These are phyloP conservation scores for Holothuria leucospilota DNA, from an alignment of 53 echinoderm and acorn worm species.

Conservation along the genomic window DNA sequence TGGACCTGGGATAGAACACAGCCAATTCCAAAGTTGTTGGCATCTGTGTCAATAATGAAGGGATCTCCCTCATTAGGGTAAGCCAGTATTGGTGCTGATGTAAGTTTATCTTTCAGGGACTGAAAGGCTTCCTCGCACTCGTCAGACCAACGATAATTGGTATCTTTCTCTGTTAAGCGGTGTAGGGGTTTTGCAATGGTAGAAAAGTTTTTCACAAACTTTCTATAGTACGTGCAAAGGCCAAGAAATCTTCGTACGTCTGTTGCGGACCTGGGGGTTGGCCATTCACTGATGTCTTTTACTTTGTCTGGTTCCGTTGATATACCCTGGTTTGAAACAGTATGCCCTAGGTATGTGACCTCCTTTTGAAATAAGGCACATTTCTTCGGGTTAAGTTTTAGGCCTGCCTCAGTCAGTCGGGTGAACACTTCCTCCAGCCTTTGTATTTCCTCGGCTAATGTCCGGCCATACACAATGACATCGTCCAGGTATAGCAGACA, in stretches of 20 bases:
- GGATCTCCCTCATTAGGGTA: background rate
- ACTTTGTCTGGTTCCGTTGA: constrained; percentile 20
- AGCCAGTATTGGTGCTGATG: constrained; percentile 1
- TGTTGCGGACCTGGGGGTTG: no score
- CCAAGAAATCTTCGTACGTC: constrained; percentile 2
- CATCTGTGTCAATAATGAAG: constrained; percentile 28
- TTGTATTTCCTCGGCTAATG: no score
- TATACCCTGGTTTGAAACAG: no score
- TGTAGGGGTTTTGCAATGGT: constrained; percentile 22
- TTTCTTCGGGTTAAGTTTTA: no score
- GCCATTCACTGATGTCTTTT: background rate
- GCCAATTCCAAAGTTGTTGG: constrained; percentile 26
- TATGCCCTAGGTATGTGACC: no score
- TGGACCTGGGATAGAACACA: constrained; percentile 24
- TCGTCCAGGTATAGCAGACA: no score
- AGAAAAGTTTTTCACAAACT: background rate
- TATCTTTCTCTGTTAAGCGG: background rate
- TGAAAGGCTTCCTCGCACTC: constrained; percentile 1
- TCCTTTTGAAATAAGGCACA: no score
- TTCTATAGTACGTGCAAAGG: background rate
- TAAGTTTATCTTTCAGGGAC: background rate
- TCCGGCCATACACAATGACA: no score
- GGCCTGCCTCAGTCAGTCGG: no score
- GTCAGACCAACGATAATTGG: background rate
- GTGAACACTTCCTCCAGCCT: no score